These are phyloP conservation scores for Metopia argyrocephala DNA, from an alignment of 2,888 invertebrate genomes.

Conservation along the genomic window DNA sequence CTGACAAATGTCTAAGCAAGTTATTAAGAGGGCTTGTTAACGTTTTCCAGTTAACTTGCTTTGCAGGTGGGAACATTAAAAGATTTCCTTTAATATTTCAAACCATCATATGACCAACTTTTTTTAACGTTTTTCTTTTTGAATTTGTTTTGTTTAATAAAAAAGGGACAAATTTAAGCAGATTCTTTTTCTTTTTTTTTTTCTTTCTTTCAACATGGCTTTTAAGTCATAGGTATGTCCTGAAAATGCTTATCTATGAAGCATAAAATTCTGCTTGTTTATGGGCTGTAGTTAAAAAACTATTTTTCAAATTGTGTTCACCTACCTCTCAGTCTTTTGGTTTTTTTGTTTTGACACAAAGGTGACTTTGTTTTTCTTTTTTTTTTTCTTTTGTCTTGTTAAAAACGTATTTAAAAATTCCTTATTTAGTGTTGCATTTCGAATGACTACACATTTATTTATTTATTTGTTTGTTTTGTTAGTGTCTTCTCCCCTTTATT, in stretches of 20 bases:
- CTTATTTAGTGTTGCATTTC: slow-evolving; percentile 2
- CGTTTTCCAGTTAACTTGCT: not conserved
- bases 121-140: slow-evolving; percentile 4
- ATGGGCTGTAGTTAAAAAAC: slow-evolving; percentile 70
- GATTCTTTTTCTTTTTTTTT: too few relatives aligned
- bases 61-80: not conserved
- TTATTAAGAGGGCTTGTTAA: slow-evolving; percentile 61
- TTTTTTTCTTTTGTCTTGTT: slow-evolving; percentile 4
- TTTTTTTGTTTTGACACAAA: not conserved
- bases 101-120: slow-evolving; percentile 37
- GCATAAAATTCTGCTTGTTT: slow-evolving; percentile 63
- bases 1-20: slow-evolving; percentile 59
- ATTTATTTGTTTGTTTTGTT: slow-evolving; percentile 8
- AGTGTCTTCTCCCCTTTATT: not conserved
- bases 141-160: slow-evolving; percentile 2
- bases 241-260: slow-evolving; percentile 21
- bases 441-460: not conserved
- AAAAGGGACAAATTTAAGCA: not conserved
- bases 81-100: slow-evolving; percentile 9
- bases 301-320: slow-evolving; percentile 69
- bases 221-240: not conserved
- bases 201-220: not conserved
- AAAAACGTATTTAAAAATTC: not conserved
- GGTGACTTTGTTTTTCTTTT: not conserved
- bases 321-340: not conserved